Conservation (phyloP, 1,140 invertebrate genomes). For the Centruroides sculpturatus region DNA sequence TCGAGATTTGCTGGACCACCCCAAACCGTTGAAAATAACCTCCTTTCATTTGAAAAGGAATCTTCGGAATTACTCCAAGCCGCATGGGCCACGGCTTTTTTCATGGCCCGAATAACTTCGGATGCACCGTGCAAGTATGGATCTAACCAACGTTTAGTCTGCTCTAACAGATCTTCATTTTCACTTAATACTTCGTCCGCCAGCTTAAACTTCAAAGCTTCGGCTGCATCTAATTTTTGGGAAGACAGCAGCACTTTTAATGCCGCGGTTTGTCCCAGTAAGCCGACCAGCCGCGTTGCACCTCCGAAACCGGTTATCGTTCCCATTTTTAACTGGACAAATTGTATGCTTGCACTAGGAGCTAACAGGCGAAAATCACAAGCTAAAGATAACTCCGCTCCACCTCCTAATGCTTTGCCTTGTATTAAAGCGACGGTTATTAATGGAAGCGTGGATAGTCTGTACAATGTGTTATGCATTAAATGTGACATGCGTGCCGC, state of each 20-base stretch:
- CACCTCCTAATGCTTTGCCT: conserved; percentile 42
- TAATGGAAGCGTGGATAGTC: neutral
- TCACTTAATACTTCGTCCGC: conserved; percentile 24
- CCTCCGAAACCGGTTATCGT: conserved; percentile 43
- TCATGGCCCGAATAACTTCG: conserved; percentile 28
- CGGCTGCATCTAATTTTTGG: conserved; percentile 25
- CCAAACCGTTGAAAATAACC: conserved; percentile 23
- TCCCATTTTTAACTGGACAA: conserved; percentile 43
- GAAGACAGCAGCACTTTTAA: conserved; percentile 33
- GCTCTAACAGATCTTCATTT: conserved; percentile 16
- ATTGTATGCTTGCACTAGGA: conserved; percentile 29
- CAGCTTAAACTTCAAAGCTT: conserved; percentile 30
- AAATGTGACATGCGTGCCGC: no score
- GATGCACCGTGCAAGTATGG: conserved; percentile 20
- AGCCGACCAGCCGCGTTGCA: conserved; percentile 30
- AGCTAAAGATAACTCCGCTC: conserved; percentile 40
- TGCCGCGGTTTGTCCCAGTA: conserved; percentile 32
- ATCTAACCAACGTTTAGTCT: conserved; percentile 29
- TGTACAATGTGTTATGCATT: no score
- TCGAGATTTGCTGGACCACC: no score
- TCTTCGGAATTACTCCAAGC: conserved; percentile 15
- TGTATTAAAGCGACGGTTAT: conserved; percentile 37
- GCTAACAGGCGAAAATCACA: conserved; percentile 41
- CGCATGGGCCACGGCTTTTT: conserved; percentile 27
- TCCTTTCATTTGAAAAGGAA: conserved; percentile 29